Evolutionary conservation across 2,113 vertebrate genomes (phyloP).

Genomic region (Perca schrenkii): DNA sequence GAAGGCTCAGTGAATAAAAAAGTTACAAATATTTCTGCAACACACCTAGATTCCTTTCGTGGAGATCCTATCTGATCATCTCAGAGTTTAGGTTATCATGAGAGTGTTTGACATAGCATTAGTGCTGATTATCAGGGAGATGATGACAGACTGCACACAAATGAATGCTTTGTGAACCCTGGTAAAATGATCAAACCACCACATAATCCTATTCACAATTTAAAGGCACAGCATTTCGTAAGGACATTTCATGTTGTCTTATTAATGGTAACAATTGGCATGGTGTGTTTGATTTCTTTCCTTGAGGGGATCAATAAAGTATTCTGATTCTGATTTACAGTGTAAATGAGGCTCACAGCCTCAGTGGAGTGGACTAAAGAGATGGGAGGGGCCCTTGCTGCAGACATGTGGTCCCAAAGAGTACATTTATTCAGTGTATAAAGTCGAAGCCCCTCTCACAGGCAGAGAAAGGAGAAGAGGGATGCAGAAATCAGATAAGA

Average conservation of each 20-base stretch:
- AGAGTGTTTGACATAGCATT: conserved; percentile 53
- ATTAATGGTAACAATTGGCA: conserved; percentile 5
- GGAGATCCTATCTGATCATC: conserved; percentile 46
- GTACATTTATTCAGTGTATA: conserved; percentile 26
- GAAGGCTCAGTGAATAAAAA: background rate
- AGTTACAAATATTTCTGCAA: conserved; percentile 4
- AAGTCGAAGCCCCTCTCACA: conserved; percentile 18
- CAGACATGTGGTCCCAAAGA: conserved; percentile 15
- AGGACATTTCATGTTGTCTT: background rate
- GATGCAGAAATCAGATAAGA: conserved; percentile 32
- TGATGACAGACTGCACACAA: conserved; percentile 41
- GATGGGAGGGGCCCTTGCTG: conserved; percentile 1
- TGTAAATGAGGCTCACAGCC: conserved; percentile 5
- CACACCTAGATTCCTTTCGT: conserved; percentile 46
- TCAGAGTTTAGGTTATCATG: conserved; percentile 23
- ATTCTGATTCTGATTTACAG: conserved; percentile 23
- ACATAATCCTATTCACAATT: background rate
- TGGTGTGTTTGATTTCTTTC: conserved; percentile 17
- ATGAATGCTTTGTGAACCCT: conserved; percentile 29
- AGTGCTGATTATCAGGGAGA: conserved; percentile 36
- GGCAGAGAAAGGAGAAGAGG: background rate
- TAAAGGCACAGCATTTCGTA: conserved; percentile 16
- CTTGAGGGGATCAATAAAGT: too few species aligned
- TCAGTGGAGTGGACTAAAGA: conserved; percentile 9
- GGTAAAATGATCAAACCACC: conserved; percentile 27